These are phyloP conservation scores for Chascanopsetta lugubris DNA, from an alignment of 2,113 vertebrate species.

Conservation along the genomic window DNA sequence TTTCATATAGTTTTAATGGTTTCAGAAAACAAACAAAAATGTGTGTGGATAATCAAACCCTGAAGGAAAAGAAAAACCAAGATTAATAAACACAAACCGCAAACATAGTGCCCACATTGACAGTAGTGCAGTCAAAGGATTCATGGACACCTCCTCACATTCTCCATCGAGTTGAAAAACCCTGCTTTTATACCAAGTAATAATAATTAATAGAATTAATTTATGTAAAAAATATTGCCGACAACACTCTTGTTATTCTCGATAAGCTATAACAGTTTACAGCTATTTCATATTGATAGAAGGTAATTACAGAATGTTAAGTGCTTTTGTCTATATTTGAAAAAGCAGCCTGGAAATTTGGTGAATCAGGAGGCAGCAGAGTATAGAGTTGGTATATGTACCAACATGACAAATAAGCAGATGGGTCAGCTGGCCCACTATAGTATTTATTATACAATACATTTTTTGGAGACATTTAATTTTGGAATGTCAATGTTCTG, in stretches of 20 bases:
- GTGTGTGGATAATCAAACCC: slow-evolving; percentile 21
- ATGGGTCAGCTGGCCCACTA: not conserved
- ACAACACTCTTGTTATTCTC: slow-evolving; percentile 1
- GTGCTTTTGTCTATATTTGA: not conserved
- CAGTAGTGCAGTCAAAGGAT: not conserved
- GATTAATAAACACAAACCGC: slow-evolving; percentile 5
- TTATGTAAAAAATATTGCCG: slow-evolving; percentile 28
- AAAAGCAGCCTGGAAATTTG: slow-evolving; percentile 32
- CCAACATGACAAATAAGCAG: too few relatives aligned
- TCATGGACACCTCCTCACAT: slow-evolving; percentile 9
- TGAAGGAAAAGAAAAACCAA: slow-evolving; percentile 20
- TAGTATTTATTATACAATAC: not conserved
- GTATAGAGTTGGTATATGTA: too few relatives aligned
- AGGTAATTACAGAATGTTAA: slow-evolving; percentile 15
- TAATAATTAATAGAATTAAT: not conserved
- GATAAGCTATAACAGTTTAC: slow-evolving; percentile 25
- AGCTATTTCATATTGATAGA: slow-evolving; percentile 12
- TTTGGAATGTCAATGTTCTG: not conserved
- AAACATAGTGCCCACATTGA: slow-evolving; percentile 23
- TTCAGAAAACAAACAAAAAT: slow-evolving; percentile 46
- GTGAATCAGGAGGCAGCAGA: slow-evolving; percentile 20
- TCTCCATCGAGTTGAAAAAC: slow-evolving; percentile 9
- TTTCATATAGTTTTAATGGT: slow-evolving; percentile 51
- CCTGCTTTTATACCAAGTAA: slow-evolving; percentile 9
- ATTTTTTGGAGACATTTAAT: not conserved